Base-by-base conservation (phyloP, 2,113 vertebrate genomes). In the Sceloporus tristichus region DNA sequence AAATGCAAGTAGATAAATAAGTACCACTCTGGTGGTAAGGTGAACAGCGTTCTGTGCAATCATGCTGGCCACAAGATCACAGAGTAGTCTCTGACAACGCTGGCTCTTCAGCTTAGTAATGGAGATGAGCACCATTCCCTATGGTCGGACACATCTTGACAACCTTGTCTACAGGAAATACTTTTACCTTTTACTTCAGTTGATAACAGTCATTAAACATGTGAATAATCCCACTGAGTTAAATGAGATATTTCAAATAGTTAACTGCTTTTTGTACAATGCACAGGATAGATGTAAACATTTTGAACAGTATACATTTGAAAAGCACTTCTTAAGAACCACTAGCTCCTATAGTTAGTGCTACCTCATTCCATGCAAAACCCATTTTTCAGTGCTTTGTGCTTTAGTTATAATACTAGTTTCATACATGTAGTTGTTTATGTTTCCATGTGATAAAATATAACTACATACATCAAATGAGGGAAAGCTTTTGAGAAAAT, bases 401-500 rank as follows among this genome's bases (percentile, higher is more conserved):
- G 65, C 56, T 21, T 53, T 53, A 70, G 25, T 48, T 4, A 48
- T 48, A 48, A 48, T 48, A 48, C 7, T 5, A 48, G 48, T 48
- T 48, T 48, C 48, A 48, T 48, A 48, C 48, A 48, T 48, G 48
- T 48, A 48, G 48, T 48, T 48, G 48, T 48, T 48, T 48, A 54
- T 65, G 87, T 83, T 73, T 54, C 23, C 42, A n/a, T 40, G 11
- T 88, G 29, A 85, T 85, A 87, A 93, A 76, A 10, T 29, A 88
- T 0, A 2, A 9, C 53, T 34, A 1, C 3, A 19, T 23, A 70
- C 16, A 79, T 10, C 48, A 23, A 66, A 84, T 18, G 42, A 48
- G 70, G 76, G 85, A 87, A 84, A 19, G 59, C 29, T 21, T 18
- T 90, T 77, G 81, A 74, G 25, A 84, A 93, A 92, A 6, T 48